Percentiles rank a stretch among this genome's conserved stretches.
Conservation (phyloP, 1,140 invertebrate genomes). For the Holcopasites calliopsidis region DNA sequence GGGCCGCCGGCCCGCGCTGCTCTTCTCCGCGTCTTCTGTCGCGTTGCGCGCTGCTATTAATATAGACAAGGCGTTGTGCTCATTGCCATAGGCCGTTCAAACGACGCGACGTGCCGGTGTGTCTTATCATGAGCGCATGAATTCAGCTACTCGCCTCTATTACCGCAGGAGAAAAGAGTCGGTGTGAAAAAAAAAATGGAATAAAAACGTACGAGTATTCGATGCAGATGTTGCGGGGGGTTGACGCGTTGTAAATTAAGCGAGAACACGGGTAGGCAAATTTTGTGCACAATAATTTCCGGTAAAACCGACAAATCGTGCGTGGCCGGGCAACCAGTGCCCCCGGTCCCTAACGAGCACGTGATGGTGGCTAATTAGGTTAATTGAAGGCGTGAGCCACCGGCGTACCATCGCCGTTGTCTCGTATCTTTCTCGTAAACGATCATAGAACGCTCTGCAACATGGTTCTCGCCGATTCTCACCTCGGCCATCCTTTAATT, state of each 20-base stretch:
- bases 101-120: too few species aligned
- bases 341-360: constrained; percentile 40
- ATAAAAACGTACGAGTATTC: not conserved
- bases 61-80: not conserved
- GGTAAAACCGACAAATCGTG: constrained; percentile 14
- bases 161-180: not conserved
- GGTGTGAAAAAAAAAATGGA: too few species aligned
- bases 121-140: too few species aligned
- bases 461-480: constrained; percentile 13
- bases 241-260: not conserved
- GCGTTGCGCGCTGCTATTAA: not conserved
- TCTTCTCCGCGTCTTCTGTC: constrained; percentile 4
- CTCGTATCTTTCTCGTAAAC: constrained; percentile 30
- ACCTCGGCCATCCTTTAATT: constrained; percentile 3
- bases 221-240: not conserved
- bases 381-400: constrained; percentile 52
- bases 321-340: not conserved
- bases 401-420: constrained; percentile 25
- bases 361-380: constrained; percentile 52
- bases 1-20: not conserved
- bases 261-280: not conserved
- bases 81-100: not conserved
- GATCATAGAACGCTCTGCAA: constrained; percentile 18
- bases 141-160: too few species aligned
- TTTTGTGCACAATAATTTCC: constrained; percentile 10